Evolutionary conservation across 1,140 invertebrate species (phyloP).

Genomic region (Bombus difficillimus): DNA sequence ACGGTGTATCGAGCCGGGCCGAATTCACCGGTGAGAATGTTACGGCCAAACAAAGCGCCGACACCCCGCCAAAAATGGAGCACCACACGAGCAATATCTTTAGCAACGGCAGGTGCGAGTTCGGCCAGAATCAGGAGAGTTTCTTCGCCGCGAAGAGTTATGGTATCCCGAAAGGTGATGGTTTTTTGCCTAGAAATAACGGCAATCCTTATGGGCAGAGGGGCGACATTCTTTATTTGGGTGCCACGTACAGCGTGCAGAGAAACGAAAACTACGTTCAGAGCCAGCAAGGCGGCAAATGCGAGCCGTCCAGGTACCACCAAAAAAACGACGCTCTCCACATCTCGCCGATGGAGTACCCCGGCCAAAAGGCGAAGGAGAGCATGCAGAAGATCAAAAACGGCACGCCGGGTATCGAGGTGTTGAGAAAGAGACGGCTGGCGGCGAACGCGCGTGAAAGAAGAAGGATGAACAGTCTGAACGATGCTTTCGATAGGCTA

Average conservation of each 20-base stretch:
- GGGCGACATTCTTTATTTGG: constrained; percentile 61
- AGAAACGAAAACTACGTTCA: constrained; percentile 53
- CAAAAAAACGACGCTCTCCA: constrained; percentile 53
- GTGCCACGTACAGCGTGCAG: constrained; percentile 52
- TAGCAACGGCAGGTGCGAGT: constrained; percentile 50
- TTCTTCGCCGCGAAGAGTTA: constrained; percentile 54
- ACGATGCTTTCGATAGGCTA: constrained; percentile 91
- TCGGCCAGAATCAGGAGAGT: constrained; percentile 54
- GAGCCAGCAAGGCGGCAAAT: constrained; percentile 44
- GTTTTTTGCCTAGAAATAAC: constrained; percentile 65
- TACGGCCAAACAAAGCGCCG: too few species aligned
- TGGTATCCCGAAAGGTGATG: constrained; percentile 58
- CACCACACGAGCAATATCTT: constrained; percentile 21
- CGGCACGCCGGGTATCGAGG: constrained; percentile 81
- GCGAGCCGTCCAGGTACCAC: constrained; percentile 55
- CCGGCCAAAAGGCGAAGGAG: constrained; percentile 68
- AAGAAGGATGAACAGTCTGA: constrained; percentile 91
- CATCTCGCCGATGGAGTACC: constrained; percentile 58
- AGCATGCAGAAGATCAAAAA: constrained; percentile 75
- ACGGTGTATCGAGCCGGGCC: constrained; percentile 16
- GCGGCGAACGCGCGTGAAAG: constrained; percentile 92
- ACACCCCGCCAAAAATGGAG: constrained; percentile 46
- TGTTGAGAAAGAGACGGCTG: constrained; percentile 90
- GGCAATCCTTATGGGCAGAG: constrained; percentile 56
- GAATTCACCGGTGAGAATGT: too few species aligned